phyloP scores from a whole-genome alignment of 2,797 vertebrate species.

The Lateolabrax maculatus region DNA sequence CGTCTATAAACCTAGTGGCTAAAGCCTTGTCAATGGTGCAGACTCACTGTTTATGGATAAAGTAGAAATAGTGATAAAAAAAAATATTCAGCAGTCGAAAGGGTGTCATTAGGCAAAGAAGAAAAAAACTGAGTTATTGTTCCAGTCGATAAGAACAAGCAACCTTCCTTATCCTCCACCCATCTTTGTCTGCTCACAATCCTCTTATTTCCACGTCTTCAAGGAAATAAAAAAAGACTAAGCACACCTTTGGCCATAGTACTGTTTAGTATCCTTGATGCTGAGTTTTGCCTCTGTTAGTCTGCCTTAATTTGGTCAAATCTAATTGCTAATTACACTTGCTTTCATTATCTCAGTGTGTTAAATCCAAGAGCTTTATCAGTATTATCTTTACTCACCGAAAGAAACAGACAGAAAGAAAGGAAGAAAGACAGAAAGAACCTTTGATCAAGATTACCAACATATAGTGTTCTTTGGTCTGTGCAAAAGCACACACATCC shows the following conservation, averaged over 20 bases:
- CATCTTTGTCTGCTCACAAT: conserved; percentile 39
- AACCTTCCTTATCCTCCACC: conserved; percentile 36
- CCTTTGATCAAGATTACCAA: conserved; percentile 74
- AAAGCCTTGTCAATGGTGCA: conserved; percentile 19
- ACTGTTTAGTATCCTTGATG: conserved; percentile 66
- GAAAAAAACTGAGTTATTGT: conserved; percentile 43
- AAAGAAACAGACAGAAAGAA: conserved; percentile 59
- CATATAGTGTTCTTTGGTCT: conserved; percentile 39
- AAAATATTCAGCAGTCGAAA: conserved; percentile 25
- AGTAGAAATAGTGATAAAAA: conserved; percentile 40
- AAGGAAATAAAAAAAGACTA: conserved; percentile 42
- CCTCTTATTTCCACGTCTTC: conserved; percentile 57
- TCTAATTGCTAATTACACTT: conserved; percentile 72
- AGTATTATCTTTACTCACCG: conserved; percentile 67
- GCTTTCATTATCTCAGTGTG: conserved; percentile 65
- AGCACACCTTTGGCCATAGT: conserved; percentile 59
- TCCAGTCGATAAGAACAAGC: conserved; percentile 39
- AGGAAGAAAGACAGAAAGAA: conserved; percentile 47
- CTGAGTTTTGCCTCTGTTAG: conserved; percentile 45
- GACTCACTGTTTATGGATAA: conserved; percentile 47
- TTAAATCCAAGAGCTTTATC: conserved; percentile 73
- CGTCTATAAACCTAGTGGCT: conserved; percentile 15
- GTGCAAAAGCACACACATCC: conserved; percentile 5
- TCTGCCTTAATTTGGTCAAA: conserved; percentile 70
- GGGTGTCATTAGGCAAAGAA: conserved; percentile 43